Evolutionary conservation across 2,113 vertebrate species (phyloP), one percentile per base, ranked within the genome.

Genomic region (Rhinoptilus africanus): DNA sequence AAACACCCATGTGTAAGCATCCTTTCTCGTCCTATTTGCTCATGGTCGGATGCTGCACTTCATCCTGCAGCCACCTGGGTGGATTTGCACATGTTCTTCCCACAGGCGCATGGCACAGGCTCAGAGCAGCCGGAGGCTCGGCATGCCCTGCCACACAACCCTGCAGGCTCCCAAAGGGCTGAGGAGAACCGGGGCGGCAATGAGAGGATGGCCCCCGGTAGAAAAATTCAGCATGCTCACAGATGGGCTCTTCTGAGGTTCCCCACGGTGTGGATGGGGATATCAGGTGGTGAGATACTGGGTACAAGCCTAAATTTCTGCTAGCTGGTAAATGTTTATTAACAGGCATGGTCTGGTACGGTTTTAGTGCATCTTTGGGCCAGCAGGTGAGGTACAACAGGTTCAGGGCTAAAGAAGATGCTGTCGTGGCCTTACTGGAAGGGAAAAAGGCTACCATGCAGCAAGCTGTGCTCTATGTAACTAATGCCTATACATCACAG

Each of bases 1-100:
- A 85, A 80, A 80, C 4, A 1, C 7, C 28, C 26, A 3, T 0
- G 2, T 50, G 15, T 4, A 32, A 32, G 15, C 24, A 16, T 37
- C 64, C 48, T 45, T 66, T 66, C 60, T 57, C 41, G 12, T 3
- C 35, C 2, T 8, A 32, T 43, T 48, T 91, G 27, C n/a, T 64
- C 26, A 9, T 14, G 77, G 64, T 19, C 1, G 0, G 90, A 53
- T 63, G 90, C 48, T 78, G 24, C 15, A 23, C 8, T 72, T 54
- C 53, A 64, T 50, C 43, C 62, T 76, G 66, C 57, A 14, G 3
- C 48, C n/a, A 14, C 48, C 66, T 28, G 62, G 17, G 57, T 14
- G 39, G 48, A 8, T 80, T 50, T 73, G 43, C 37, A 34, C 32
- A 3, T 34, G 10, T 30, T 64, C 62, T 47, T 57, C 37, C 50